Conservation (phyloP, 2,797 vertebrate species). For the Petrocephalus sullivani region DNA sequence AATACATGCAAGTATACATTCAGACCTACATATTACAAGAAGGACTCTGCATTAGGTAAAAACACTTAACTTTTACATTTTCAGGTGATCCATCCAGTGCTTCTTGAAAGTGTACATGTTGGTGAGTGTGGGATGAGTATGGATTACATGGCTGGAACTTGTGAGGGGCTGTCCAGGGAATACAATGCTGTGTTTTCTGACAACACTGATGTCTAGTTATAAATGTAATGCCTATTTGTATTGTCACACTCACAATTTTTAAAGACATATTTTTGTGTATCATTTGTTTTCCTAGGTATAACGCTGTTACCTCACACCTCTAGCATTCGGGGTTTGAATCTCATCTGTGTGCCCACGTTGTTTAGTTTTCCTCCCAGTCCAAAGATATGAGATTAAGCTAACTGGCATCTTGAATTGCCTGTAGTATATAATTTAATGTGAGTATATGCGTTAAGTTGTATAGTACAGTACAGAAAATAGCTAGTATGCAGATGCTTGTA, state of each 20-base stretch:
- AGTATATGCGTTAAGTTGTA: constrained; percentile 41
- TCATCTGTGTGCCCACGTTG: neutral
- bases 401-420: neutral
- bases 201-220: neutral
- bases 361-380: neutral
- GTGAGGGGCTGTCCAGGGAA: neutral
- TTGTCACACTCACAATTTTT: neutral
- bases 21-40: neutral
- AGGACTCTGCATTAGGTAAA: neutral
- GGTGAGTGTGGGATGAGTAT: neutral
- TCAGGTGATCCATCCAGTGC: neutral
- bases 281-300: neutral
- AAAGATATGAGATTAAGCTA: neutral
- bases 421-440: neutral
- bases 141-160: neutral
- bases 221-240: neutral
- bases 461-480: neutral
- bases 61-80: neutral
- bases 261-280: neutral
- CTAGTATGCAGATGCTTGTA: neutral
- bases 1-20: neutral
- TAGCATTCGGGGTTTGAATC: neutral
- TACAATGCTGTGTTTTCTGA: neutral
- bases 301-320: neutral
- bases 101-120: neutral